Evolutionary conservation across 2,888 invertebrate species (phyloP).

Genomic region (Thera britannica): DNA sequence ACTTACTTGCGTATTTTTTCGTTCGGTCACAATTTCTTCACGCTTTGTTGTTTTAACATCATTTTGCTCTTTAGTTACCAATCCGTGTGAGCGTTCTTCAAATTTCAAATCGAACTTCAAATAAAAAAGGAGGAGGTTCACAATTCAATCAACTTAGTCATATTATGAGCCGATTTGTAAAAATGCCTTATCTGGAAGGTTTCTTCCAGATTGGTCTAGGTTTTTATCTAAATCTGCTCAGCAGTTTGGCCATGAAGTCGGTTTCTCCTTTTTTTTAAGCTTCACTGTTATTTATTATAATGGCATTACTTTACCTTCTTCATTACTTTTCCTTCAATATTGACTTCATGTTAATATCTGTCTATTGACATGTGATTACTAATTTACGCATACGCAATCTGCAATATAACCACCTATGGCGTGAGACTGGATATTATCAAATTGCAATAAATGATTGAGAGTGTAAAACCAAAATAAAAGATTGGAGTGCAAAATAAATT

Average conservation of each 20-base stretch:
- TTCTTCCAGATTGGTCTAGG: no score
- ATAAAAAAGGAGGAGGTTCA: no score
- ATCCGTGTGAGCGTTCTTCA: constrained; percentile 33
- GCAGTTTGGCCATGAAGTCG: no score
- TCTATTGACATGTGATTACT: constrained; percentile 21
- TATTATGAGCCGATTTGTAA: no score
- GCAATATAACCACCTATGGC: neutral
- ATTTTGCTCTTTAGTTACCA: constrained; percentile 39
- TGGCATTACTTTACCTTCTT: no score
- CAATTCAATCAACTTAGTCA: no score
- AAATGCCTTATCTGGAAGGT: no score
- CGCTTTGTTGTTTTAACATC: constrained; percentile 38
- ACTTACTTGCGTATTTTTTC: constrained; percentile 38
- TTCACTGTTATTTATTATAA: no score
- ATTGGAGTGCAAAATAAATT: constrained; percentile 56
- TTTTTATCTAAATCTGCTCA: no score
- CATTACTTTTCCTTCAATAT: no score
- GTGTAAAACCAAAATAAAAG: constrained; percentile 48
- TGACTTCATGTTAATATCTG: constrained; percentile 1
- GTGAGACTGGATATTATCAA: constrained; percentile 30
- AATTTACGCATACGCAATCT: constrained; percentile 22
- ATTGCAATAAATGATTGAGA: constrained; percentile 28
- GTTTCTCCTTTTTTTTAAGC: no score
- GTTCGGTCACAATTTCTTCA: constrained; percentile 36
- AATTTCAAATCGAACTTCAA: constrained; percentile 28